Evolutionary conservation across 2,888 invertebrate genomes (phyloP), one percentile per base, ranked within the genome.

Genomic region (Exephanes ischioxanthus): DNA sequence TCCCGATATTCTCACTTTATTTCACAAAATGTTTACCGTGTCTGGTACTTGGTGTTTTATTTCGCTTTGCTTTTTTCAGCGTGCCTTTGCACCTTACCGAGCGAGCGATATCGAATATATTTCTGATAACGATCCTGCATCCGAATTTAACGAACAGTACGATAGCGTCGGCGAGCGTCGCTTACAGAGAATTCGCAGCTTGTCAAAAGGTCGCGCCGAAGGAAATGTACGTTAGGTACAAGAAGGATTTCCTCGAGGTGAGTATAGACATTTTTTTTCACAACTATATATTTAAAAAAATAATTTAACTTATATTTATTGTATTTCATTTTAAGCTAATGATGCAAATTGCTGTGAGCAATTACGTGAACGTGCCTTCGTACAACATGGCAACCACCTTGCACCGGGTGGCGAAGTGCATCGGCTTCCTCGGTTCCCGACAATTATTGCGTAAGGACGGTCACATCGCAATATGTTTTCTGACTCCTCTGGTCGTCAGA

Each of bases 401-500:
- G 75, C 94, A 96, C 14, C 95, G 96, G 90, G 93, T 96, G 0
- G 96, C 96, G 0, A 95, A 96, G 88, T 96, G 97, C 84, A 95
- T 97, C 77, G 97, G 97, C 0, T 97, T 96, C 89, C 95, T 95
- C 30, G 96, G 96, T 53, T 96, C 96, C 9, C 95, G 96, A 90
- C 96, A 97, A 91, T 96, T 97, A 79, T 94, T 97, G 80, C 95
- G 95, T 0, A 96, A 96, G 91, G 97, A 97, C 89, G 95, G 96
- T 55, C 96, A 96, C 76, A 95, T 97, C 88, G 95, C 97, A 30
- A 93, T 97, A 9, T 96, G 97, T 0, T 95, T 95, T 94, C 94
- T 97, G 89, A 94, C 96, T 91, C 94, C 96, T 55, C 93, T 96
- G 92, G 94, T 96, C 0, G 95, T 95, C 41, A 95, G 94, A 87